Evolutionary conservation across 2,888 invertebrate species (phyloP).

Genomic region (Pyrochroa serraticornis): DNA sequence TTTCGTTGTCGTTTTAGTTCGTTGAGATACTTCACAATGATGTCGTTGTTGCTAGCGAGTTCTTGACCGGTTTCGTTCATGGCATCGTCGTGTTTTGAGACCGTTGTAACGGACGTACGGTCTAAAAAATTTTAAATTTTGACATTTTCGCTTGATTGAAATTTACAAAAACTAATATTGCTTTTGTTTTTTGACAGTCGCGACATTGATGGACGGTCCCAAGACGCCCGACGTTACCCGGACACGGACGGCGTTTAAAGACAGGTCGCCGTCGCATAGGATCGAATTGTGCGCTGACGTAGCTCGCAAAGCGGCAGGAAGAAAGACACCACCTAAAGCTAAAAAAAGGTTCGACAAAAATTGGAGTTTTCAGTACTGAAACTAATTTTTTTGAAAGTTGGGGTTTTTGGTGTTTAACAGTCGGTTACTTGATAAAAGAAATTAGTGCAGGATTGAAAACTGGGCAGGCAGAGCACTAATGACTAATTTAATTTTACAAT

Average conservation of each 20-base stretch:
- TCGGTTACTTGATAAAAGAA: not conserved
- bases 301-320: not conserved
- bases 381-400: no score
- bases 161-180: not conserved
- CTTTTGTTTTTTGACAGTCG: slow-evolving; percentile 13
- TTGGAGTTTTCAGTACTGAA: not conserved
- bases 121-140: not conserved
- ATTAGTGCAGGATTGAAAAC: no score
- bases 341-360: slow-evolving; percentile 5
- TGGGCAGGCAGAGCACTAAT: no score
- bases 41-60: slow-evolving; percentile 44
- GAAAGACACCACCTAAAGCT: not conserved
- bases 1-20: slow-evolving; percentile 46
- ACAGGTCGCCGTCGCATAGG: slow-evolving; percentile 48
- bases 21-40: slow-evolving; percentile 46
- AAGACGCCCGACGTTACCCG: slow-evolving; percentile 38
- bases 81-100: not conserved
- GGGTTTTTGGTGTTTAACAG: no score
- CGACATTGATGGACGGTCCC: slow-evolving; percentile 14
- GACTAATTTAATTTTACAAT: no score
- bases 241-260: slow-evolving; percentile 16
- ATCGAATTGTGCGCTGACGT: slow-evolving; percentile 42
- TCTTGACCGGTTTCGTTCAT: slow-evolving; percentile 36
- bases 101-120: not conserved
- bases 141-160: slow-evolving; percentile 7